Base-by-base conservation (phyloP, 2,113 vertebrate species). In the Tringa solitaria region DNA sequence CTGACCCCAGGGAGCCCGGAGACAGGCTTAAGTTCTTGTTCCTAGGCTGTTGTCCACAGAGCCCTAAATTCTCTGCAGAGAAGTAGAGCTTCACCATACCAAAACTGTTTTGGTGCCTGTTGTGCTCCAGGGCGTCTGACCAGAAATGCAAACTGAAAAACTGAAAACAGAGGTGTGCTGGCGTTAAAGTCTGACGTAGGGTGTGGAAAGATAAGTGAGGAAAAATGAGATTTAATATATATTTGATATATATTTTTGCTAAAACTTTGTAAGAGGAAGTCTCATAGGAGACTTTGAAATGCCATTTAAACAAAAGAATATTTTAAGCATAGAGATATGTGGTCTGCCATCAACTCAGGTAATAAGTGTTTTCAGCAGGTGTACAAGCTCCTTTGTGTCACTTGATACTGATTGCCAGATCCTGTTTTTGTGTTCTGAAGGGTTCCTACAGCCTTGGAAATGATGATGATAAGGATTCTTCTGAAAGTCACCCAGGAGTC, bases 401-500 rank as follows among this genome's bases (percentile, higher is more conserved):
- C 51, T 79, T 53, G 27, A 45, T 46, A n/a, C 50, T 68, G 35
- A 83, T 10, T 68, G 16, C 17, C 37, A 63, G 18, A 43, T 56
- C 76, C 20, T 72, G 30, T 11, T 82, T 86, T 60, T 95, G 75
- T 96, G 63, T 39, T 91, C 3, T 41, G 41, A 84, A 97, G 97
- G 96, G 56, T 45, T 74, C 89, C 33, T 93, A 86, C 83, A 45
- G 6, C 4, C 35, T 74, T 84, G 27, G 14, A 70, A 48, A 74
- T 9, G 9, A 63, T 0, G 1, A 73, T 19, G 15, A 73, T 9
- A 2, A 68, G 46, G 6, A 16, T 80, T 26, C 24, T 73, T 45
- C 7, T 48, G 53, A 46, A 54, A 76, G 28, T 21, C 2, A 35
- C 32, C 0, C 0, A 17, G 6, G 0, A 22, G 2, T 6, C 0